phyloP scores from a whole-genome alignment of 1,140 invertebrate genomes.

The Megalonaias nervosa region DNA sequence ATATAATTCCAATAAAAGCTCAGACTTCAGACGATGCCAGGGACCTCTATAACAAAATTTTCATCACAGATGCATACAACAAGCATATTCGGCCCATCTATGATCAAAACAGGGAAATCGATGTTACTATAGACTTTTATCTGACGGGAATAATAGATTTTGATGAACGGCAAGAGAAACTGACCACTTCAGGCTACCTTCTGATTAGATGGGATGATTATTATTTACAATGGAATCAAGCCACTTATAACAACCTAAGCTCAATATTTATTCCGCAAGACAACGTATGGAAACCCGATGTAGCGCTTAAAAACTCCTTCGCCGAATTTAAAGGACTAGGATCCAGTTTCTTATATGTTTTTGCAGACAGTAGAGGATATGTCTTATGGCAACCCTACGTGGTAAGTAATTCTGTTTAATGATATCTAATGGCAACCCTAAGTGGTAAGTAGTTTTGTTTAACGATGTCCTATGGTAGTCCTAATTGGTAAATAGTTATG shows the following conservation, averaged over 20 bases:
- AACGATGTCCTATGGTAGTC: no score
- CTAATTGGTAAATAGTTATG: no score
- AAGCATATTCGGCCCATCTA: no score
- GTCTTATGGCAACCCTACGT: constrained; percentile 19
- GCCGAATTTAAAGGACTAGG: constrained; percentile 21
- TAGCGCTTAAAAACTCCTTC: constrained; percentile 28
- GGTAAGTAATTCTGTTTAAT: not conserved
- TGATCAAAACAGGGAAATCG: not conserved
- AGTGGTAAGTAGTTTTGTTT: not conserved
- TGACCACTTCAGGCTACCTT: constrained; percentile 26
- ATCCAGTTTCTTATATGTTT: constrained; percentile 10
- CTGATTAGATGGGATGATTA: constrained; percentile 18
- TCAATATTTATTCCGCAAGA: not conserved
- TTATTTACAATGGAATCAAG: constrained; percentile 17
- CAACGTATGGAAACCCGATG: constrained; percentile 31
- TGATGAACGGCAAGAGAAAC: constrained; percentile 13
- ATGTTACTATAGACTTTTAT: constrained; percentile 18
- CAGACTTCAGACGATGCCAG: no score
- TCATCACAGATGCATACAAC: no score
- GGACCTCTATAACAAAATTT: no score
- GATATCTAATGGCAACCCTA: no score
- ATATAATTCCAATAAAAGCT: no score
- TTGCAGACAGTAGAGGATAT: not conserved
- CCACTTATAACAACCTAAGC: no score
- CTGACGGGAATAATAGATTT: constrained; percentile 21